A percentile compares a stretch with the other conserved stretches of the same genome.
Conservation (phyloP, 2,888 invertebrate species). For the Drosophila fungiperda region DNA sequence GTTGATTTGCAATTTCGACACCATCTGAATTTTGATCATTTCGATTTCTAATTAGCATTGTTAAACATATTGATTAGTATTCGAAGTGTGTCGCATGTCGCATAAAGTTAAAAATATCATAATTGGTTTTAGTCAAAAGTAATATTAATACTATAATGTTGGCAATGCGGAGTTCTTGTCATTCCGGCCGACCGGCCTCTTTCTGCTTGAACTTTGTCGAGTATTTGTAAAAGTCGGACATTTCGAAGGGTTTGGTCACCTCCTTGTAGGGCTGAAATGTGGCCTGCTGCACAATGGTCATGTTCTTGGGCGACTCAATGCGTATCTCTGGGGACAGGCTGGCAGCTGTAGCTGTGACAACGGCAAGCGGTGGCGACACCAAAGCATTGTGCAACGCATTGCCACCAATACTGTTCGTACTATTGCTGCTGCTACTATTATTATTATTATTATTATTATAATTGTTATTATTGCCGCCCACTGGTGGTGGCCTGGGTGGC, state of each 20-base stretch:
- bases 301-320: constrained; percentile 92
- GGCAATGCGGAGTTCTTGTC: constrained; percentile 39
- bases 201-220: constrained; percentile 95
- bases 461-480: constrained; percentile 30
- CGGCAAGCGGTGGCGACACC: constrained; percentile 54
- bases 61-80: constrained; percentile 16
- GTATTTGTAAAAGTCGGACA: constrained; percentile 99
- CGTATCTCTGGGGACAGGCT: constrained; percentile 86
- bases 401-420: constrained; percentile 28
- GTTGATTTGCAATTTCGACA: constrained; percentile 11
- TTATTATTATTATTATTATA: constrained; percentile 35
- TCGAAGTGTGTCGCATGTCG: constrained; percentile 6
- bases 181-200: constrained; percentile 71
- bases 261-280: constrained; percentile 96
- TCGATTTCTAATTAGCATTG: constrained; percentile 1
- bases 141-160: constrained; percentile 6
- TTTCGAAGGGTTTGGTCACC: constrained; percentile 98
- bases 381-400: constrained; percentile 50
- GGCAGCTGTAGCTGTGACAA: constrained; percentile 48
- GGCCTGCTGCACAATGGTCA: constrained; percentile 94
- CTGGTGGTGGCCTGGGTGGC: constrained; percentile 71
- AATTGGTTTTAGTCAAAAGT: constrained; percentile 20
- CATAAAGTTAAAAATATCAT: constrained; percentile 16
- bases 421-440: constrained; percentile 15
- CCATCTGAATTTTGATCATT: background rate